Conservation (phyloP, 2,797 vertebrate species). For the Sebastes minor region DNA sequence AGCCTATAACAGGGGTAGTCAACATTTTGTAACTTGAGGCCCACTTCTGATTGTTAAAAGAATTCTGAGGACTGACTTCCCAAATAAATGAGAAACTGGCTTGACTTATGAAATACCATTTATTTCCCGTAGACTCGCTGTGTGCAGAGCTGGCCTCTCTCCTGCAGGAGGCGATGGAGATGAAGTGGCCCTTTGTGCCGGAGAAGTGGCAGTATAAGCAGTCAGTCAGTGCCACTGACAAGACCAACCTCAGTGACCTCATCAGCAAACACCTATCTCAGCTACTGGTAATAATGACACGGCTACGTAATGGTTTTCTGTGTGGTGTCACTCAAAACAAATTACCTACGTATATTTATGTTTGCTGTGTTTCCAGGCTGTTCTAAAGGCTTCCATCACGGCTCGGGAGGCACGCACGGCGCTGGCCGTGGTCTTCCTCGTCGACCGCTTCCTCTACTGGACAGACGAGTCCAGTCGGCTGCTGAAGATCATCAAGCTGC, state of each 20-base stretch:
- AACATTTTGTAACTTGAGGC: too few species aligned
- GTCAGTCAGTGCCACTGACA: conserved; percentile 85
- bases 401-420: conserved; percentile 78
- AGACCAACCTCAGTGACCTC: conserved; percentile 91
- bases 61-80: fast-evolving
- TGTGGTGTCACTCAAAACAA: neutral
- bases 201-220: conserved; percentile 98
- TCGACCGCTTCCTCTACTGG: conserved; percentile 93
- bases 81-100: too few species aligned
- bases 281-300: conserved; percentile 86
- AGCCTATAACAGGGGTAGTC: too few species aligned
- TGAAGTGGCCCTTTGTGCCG: conserved; percentile 97
- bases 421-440: conserved; percentile 85
- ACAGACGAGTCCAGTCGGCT: conserved; percentile 86
- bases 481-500: conserved; percentile 84
- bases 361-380: conserved; percentile 71
- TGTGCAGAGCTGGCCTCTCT: conserved; percentile 87
- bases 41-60: too few species aligned
- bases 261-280: conserved; percentile 83
- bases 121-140: conserved; percentile 80
- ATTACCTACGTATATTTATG: fast-evolving
- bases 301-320: neutral
- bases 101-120: neutral
- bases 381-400: conserved; percentile 85
- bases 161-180: conserved; percentile 90